Conservation (phyloP, 2,797 vertebrate genomes). For the Brachymystax lenok region DNA sequence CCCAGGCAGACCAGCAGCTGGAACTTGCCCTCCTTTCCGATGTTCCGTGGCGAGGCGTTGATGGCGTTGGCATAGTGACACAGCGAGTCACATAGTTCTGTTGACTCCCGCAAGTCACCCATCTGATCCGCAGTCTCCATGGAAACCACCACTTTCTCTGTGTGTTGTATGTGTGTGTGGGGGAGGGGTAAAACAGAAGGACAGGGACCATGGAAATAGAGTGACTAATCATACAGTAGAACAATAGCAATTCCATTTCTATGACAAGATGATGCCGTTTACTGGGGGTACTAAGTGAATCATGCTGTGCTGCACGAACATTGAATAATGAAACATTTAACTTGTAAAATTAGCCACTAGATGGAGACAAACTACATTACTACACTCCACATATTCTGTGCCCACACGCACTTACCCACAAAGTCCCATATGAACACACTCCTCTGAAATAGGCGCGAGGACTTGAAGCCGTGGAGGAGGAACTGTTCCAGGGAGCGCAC, state of each 20-base stretch:
- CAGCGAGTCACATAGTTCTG: slow-evolving; percentile 82
- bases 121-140: slow-evolving; percentile 89
- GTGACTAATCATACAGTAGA: neutral
- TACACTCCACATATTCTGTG: neutral
- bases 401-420: slow-evolving; percentile 80
- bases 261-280: neutral
- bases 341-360: slow-evolving; percentile 37
- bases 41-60: slow-evolving; percentile 88
- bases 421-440: slow-evolving; percentile 98
- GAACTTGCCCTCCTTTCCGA: slow-evolving; percentile 98
- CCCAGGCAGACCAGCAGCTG: slow-evolving; percentile 95
- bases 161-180: slow-evolving; percentile 1
- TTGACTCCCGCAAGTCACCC: slow-evolving; percentile 82
- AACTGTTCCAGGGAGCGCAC: slow-evolving; percentile 92
- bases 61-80: slow-evolving; percentile 92
- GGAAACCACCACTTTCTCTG: slow-evolving; percentile 88
- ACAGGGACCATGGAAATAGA: neutral
- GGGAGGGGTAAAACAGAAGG: neutral
- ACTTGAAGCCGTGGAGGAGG: slow-evolving; percentile 92
- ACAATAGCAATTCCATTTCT: neutral
- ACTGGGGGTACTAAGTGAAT: neutral
- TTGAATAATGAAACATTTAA: neutral
- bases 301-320: neutral
- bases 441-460: slow-evolving; percentile 92
- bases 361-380: slow-evolving; percentile 39